Conservation (phyloP, 2,113 vertebrate genomes). For the Pachyramphus minor region DNA sequence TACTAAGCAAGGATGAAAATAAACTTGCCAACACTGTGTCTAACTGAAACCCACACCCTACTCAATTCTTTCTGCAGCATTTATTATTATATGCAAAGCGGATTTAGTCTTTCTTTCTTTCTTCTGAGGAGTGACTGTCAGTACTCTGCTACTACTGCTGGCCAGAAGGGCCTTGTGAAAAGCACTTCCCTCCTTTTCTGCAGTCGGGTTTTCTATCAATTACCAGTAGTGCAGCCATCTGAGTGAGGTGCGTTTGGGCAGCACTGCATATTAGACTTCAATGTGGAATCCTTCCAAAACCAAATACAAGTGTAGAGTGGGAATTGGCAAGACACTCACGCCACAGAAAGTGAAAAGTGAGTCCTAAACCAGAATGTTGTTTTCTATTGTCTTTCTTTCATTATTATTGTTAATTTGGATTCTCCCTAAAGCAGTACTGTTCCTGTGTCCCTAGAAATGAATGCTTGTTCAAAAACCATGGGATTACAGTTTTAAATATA, state of each 20-base stretch:
- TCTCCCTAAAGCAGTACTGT: background rate
- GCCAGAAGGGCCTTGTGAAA: background rate
- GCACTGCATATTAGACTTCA: background rate
- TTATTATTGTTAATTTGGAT: background rate
- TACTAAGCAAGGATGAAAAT: constrained; percentile 64
- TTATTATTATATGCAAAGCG: background rate
- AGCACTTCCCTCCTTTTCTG: background rate
- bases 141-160: background rate
- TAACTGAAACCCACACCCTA: background rate
- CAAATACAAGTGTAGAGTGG: background rate
- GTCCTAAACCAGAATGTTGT: background rate
- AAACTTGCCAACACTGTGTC: constrained; percentile 26
- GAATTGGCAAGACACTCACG: background rate
- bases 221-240: background rate
- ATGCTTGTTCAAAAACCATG: background rate
- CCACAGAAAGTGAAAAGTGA: background rate
- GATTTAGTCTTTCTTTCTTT: background rate
- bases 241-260: background rate
- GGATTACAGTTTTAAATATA: background rate
- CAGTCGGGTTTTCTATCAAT: background rate
- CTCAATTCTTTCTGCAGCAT: background rate
- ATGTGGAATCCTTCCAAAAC: constrained; percentile 22
- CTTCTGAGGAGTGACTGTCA: background rate
- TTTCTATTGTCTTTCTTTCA: background rate
- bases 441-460: background rate